Percentiles rank a stretch among this genome's conserved stretches.
These are phyloP conservation scores for Tetrao urogallus DNA, from an alignment of 2,113 vertebrate species.

Conservation along the genomic window DNA sequence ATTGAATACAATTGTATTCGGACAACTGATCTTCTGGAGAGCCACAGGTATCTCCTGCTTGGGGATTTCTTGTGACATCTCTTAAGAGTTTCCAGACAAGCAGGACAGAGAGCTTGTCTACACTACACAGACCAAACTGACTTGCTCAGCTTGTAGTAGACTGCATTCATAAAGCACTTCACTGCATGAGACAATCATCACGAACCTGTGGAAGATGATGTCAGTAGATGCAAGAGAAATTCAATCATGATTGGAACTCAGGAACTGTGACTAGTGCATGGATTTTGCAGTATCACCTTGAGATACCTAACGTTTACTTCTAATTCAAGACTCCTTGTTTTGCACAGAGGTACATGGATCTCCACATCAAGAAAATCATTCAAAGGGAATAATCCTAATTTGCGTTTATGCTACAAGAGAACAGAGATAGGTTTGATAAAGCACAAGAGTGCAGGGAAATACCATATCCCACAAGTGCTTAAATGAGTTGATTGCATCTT, in stretches of 20 bases:
- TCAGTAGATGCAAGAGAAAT: not conserved
- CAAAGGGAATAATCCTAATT: not conserved
- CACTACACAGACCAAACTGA: fast-evolving
- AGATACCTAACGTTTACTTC: not conserved
- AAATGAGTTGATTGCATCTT: not conserved
- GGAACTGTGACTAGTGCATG: not conserved
- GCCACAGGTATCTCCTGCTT: not conserved
- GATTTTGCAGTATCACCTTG: not conserved
- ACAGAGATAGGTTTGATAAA: not conserved
- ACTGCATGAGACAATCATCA: not conserved
- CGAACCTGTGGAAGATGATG: not conserved
- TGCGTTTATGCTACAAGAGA: not conserved
- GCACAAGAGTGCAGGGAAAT: not conserved
- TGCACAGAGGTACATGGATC: not conserved
- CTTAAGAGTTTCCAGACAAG: not conserved
- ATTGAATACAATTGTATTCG: not conserved
- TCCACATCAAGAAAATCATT: not conserved
- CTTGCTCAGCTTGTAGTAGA: not conserved
- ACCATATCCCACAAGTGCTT: not conserved
- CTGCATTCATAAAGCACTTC: not conserved
- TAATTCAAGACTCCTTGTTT: not conserved
- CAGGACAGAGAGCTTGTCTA: not conserved
- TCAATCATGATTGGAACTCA: not conserved
- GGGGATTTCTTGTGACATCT: not conserved
- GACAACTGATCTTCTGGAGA: not conserved